Evolutionary conservation across 2,888 invertebrate species (phyloP), one percentile per base, ranked within the genome.

Genomic region (Cecidostiba fungosa): DNA sequence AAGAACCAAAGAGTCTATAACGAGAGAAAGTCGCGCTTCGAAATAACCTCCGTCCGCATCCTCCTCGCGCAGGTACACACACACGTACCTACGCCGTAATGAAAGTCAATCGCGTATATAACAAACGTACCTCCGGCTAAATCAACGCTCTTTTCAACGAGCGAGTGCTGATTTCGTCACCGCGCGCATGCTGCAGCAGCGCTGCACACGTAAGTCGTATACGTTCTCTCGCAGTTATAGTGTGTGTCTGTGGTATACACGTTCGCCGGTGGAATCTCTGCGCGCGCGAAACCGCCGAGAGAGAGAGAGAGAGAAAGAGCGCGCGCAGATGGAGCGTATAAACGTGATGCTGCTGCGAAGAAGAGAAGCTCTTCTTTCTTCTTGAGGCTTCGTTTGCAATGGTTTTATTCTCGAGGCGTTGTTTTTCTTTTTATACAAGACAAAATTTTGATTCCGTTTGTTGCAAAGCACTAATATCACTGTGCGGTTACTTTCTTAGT

Each of bases 21-120:
- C 66, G 66, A 81, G 81, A 81, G 81, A 81, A 81, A 81, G 81
- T 81, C 79, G 3, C 8, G 3, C 8, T n/a, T 69, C 23, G 26
- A 14, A 29, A 47, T n/a, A 76, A 59, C 26, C 59, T n/a, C 16
- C 29, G 66, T 19, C 26, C 19, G 36, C 10, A 14, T 26, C 32
- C 23, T 70, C 36, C n/a, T n/a, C n/a, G 12, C 47, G 3, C 14
- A 16, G 54, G 19, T 19, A n/a, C n/a, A n/a, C 8, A n/a, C n/a
- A n/a, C 8, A n/a, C 54, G 54, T n/a, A 8, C n/a, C n/a, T 19
- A 43, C n/a, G 26, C 26, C 43, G 19, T 76, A 50, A 76, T 19
- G 76, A 76, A 50, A 76, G 76, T 47, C 43, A 74, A 47, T 74
- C 32, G 77, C 39, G 43, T 36, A 36, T 32, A 23, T 23, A 23